These are phyloP conservation scores for Riparia riparia DNA, from an alignment of 2,113 vertebrate genomes.

Conservation along the genomic window DNA sequence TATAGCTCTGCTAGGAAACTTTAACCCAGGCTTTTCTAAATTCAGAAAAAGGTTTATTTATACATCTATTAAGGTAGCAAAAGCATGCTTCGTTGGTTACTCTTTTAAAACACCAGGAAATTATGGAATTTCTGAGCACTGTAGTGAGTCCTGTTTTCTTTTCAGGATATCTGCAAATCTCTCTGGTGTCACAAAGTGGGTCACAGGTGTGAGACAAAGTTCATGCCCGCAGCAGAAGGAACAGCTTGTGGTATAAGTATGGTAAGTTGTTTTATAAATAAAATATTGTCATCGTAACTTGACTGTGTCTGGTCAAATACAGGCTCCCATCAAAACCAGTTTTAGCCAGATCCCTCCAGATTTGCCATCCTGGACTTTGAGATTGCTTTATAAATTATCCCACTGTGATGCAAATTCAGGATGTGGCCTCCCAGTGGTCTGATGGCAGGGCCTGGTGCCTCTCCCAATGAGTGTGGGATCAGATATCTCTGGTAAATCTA, in stretches of 20 bases:
- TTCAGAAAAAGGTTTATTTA: not conserved
- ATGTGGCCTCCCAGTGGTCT: not conserved
- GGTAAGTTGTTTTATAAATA: slow-evolving; percentile 79
- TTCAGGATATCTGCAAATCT: slow-evolving; percentile 97
- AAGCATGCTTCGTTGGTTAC: not conserved
- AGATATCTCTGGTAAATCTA: not conserved
- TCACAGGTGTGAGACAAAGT: slow-evolving; percentile 97
- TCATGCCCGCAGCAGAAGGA: slow-evolving; percentile 97
- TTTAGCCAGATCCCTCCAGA: not conserved
- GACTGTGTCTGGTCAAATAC: not conserved
- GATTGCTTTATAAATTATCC: not conserved
- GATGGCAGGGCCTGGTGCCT: not conserved
- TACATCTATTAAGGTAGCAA: not conserved
- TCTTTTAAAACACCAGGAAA: not conserved
- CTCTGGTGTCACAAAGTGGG: slow-evolving; percentile 95
- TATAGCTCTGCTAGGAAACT: not conserved
- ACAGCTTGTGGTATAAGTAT: slow-evolving; percentile 92
- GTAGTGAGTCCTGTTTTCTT: not conserved
- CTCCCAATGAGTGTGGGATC: accelerated
- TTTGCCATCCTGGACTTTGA: not conserved
- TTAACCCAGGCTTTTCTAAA: not conserved
- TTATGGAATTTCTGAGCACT: not conserved
- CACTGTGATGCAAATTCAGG: not conserved
- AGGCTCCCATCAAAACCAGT: not conserved
- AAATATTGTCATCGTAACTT: not conserved